Conservation (phyloP, 2,113 vertebrate genomes). For the Chaetura pelagica region DNA sequence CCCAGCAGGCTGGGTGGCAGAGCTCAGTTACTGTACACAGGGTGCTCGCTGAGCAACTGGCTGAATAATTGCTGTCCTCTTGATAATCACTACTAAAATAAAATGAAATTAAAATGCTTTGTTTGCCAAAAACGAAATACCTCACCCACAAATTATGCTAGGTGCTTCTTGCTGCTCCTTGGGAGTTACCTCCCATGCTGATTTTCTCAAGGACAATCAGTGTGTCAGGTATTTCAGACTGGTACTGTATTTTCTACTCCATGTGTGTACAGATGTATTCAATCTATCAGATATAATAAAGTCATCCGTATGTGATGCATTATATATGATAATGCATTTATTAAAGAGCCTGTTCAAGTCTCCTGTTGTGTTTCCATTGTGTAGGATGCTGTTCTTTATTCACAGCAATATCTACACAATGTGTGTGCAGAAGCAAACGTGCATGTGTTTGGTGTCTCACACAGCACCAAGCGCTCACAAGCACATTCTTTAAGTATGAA, state of each 20-base stretch:
- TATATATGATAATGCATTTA: neutral
- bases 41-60: neutral
- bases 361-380: neutral
- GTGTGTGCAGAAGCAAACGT: neutral
- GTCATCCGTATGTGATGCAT: neutral
- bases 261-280: neutral
- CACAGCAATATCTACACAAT: neutral
- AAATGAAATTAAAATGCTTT: neutral
- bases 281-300: neutral
- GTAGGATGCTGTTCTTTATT: conserved; percentile 20
- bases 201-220: neutral
- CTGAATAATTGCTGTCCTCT: neutral
- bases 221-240: neutral
- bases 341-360: neutral
- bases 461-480: neutral
- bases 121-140: neutral
- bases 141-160: neutral
- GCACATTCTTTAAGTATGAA: neutral
- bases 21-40: neutral
- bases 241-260: neutral
- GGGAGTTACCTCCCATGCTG: neutral
- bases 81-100: neutral
- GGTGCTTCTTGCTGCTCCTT: neutral
- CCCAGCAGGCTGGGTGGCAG: neutral
- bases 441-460: neutral